phyloP scores from a whole-genome alignment of 1,140 invertebrate genomes.

The Rhyacophila brunnea region DNA sequence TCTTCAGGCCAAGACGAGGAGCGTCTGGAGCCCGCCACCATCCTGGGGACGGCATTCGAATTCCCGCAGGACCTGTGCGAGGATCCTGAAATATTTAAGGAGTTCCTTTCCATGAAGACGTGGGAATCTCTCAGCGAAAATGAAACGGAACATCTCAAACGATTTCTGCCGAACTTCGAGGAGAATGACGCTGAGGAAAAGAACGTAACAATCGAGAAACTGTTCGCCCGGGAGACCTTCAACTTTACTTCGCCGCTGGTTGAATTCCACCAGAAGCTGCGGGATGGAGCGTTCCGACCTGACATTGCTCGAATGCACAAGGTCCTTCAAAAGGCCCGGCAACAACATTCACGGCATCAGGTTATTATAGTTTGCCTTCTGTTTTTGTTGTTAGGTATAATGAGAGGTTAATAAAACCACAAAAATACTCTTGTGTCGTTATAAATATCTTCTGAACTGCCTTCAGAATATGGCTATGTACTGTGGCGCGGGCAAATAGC shows the following conservation, averaged over 20 bases:
- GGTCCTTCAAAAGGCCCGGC: neutral
- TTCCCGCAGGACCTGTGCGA: constrained; percentile 56
- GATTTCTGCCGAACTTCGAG: constrained; percentile 62
- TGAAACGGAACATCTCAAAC: constrained; percentile 56
- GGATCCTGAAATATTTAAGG: constrained; percentile 52
- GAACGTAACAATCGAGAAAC: constrained; percentile 55
- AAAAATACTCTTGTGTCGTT: too few relatives aligned
- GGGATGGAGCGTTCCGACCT: constrained; percentile 59
- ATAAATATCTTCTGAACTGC: too few relatives aligned
- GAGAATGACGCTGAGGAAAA: constrained; percentile 62
- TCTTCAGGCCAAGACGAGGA: constrained; percentile 40
- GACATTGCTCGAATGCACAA: constrained; percentile 49
- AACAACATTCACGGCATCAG: constrained; percentile 8
- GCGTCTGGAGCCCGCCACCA: constrained; percentile 43
- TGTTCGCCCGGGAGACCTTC: constrained; percentile 63
- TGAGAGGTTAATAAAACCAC: too few relatives aligned
- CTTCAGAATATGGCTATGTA: too few relatives aligned
- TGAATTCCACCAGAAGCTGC: constrained; percentile 60
- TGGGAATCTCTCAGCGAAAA: constrained; percentile 58
- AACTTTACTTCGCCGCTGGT: constrained; percentile 63
- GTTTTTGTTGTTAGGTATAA: too few relatives aligned
- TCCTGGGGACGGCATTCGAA: constrained; percentile 43
- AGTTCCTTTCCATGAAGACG: constrained; percentile 55
- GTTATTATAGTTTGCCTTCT: too few relatives aligned
- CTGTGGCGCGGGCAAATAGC: too few relatives aligned